Evolutionary conservation across 1,140 invertebrate genomes (phyloP).

Genomic region (Drosophila varians): DNA sequence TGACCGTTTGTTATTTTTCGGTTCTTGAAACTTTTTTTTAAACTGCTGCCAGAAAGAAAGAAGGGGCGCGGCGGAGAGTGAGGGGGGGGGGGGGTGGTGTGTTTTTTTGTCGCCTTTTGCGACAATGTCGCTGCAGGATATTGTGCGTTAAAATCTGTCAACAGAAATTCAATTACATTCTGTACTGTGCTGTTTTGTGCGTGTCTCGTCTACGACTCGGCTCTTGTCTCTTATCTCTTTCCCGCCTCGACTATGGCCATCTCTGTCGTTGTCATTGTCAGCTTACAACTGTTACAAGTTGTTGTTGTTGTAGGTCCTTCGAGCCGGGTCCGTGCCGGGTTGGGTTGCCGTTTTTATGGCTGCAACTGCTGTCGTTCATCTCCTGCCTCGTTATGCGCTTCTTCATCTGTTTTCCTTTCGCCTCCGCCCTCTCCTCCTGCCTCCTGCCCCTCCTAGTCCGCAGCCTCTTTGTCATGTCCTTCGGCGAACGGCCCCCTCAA

Average conservation of each 20-base stretch:
- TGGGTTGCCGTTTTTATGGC: conserved; percentile 53
- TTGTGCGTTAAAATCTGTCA: conserved; percentile 80
- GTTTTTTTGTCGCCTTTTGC: conserved; percentile 28
- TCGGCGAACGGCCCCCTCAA: neutral
- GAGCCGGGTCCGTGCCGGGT: neutral
- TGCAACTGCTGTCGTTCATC: conserved; percentile 50
- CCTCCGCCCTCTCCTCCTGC: neutral
- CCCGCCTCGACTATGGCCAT: conserved; percentile 3
- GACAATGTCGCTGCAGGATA: conserved; percentile 73
- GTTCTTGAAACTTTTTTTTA: neutral
- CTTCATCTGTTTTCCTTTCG: conserved; percentile 5
- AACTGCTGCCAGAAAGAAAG: neutral
- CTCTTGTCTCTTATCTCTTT: neutral
- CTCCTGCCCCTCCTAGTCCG: too few species aligned
- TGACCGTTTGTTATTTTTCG: neutral
- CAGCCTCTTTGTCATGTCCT: neutral
- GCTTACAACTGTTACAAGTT: conserved; percentile 52
- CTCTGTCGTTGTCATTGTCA: conserved; percentile 36
- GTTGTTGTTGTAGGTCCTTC: conserved; percentile 6
- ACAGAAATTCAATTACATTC: conserved; percentile 80
- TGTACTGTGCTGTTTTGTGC: conserved; percentile 17
- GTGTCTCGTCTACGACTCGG: neutral
- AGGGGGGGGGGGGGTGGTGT: neutral
- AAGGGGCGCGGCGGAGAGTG: too few species aligned
- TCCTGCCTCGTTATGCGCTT: conserved; percentile 35